These are phyloP conservation scores for Pentamera pediparva DNA, from an alignment of 53 echinoderm and acorn worm genomes.

Conservation along the genomic window DNA sequence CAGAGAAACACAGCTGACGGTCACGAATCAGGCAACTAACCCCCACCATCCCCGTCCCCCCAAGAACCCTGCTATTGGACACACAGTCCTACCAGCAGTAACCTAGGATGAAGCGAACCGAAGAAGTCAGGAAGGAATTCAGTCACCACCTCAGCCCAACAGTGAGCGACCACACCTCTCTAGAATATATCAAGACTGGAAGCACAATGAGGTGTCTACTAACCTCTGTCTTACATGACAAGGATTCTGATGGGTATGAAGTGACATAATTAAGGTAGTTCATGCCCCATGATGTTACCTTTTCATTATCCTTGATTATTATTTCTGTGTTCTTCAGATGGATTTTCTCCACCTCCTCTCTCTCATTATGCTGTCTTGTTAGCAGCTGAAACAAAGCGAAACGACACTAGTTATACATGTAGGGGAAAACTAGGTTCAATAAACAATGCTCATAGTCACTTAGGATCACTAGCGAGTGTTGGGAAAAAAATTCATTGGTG, in stretches of 20 bases:
- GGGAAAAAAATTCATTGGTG: neutral
- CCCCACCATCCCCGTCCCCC: no score
- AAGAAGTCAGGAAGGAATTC: no score
- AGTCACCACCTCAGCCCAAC: no score
- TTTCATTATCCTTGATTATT: conserved; percentile 76
- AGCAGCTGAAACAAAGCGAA: conserved; percentile 41
- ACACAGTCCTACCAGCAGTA: no score
- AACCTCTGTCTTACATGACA: neutral
- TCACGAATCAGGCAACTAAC: no score
- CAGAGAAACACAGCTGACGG: no score
- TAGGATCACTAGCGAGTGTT: neutral
- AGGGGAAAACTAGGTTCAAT: neutral
- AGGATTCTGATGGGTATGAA: neutral
- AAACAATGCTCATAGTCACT: neutral
- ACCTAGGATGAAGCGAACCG: no score
- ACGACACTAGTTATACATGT: neutral
- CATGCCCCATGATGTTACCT: conserved; percentile 51
- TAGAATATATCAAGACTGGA: no score
- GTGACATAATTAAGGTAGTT: neutral
- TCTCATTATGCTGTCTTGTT: conserved; percentile 71
- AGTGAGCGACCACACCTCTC: no score
- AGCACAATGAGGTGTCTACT: neutral
- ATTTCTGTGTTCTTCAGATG: conserved; percentile 72
- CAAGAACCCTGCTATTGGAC: no score
- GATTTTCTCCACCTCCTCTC: conserved; percentile 64